Evolutionary conservation across 2,888 invertebrate species (phyloP), one percentile per base, ranked within the genome.

Genomic region (Drosophila pegasa): DNA sequence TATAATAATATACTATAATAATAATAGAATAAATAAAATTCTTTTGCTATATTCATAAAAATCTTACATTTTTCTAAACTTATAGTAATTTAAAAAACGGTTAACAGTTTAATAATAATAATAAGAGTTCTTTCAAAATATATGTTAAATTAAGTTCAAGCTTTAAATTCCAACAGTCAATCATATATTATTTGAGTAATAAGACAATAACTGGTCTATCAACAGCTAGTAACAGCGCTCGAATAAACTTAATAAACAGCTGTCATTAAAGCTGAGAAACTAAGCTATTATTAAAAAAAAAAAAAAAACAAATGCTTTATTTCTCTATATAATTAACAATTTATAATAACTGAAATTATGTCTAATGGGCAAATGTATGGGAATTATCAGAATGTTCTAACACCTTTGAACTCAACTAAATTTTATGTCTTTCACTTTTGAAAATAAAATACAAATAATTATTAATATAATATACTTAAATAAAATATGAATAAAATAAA

Each of bases 321-420:
- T 45, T 45, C 45, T 27, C 12, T 18, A 27, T 29, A 27, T 45
- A 45, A 45, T 45, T 45, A 45, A 45, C 27, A 27, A 45, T 12
- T 29, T 27, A 3, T 45, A 45, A 45, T 45, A 27, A 45, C 45
- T 27, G 45, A 45, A 45, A 45, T 45, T 45, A 45, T 3, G 16
- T 29, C 12, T 45, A 45, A 45, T 45, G 12, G 0, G 45, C 16
- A 18, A 27, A 45, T 45, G 12, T 16, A 12, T 12, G 7, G 16
- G 27, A 45, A 27, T 29, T 27, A 6, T 0, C 5, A 9, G n/a
- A n/a, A 25, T n/a, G 9, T 0, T 22, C 25, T n/a, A n/a, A 27
- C 27, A 16, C 6, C 27, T 22, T n/a, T 27, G 25, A 16, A 2
- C 5, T 27, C 16, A 2, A 2, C 5, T 12, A 3, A 1, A 20